Base-by-base conservation (phyloP, 2,797 vertebrate species). In the Sylvia borin region DNA sequence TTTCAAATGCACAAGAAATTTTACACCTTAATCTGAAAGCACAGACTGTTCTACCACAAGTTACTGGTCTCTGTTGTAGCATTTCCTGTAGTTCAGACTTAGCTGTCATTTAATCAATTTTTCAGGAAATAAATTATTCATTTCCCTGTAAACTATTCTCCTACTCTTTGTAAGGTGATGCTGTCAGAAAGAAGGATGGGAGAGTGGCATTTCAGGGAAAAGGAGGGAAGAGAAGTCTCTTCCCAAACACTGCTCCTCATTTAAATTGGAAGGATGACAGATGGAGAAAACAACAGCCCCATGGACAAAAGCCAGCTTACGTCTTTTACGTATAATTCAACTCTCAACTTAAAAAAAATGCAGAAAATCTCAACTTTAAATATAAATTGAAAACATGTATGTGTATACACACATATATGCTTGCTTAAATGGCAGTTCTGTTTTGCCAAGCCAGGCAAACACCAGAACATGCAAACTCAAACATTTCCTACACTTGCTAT, bases 101-200 rank as follows among this genome's bases (percentile, higher is more conserved):
- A 16, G n/a, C 12, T 51, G 67, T 25, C 40, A 86, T 47, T 78
- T 58, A 38, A 96, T 92, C 80, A 51, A 2, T 73, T 91, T 88
- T 87, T 91, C 74, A 79, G n/a, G 48, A 91, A 78, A 89, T 96
- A 67, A 94, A 96, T 94, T 75, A 95, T 89, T 96, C 25, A 96
- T 25, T 76, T 75, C 53, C 29, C 38, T 71, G 79, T 34, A 84
- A 90, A 77, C 74, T 70, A 43, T 71, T 90, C 80, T 75, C 74
- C 57, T 78, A 87, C 43, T 62, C 62, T 82, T 27, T 70, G 77
- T 66, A 96, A 92, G 25, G 17, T 38, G 67, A 95, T n/a, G 51
- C 73, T 85, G n/a, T 26, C 79, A 65, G 45, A 74, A 95, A 61
- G 36, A 55, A 34, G 8, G 13, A 26, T 45, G 8, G 32, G 31